Conservation (phyloP, 1,140 invertebrate species). For the roundworm (Caenorhabditis elegans) region DNA sequence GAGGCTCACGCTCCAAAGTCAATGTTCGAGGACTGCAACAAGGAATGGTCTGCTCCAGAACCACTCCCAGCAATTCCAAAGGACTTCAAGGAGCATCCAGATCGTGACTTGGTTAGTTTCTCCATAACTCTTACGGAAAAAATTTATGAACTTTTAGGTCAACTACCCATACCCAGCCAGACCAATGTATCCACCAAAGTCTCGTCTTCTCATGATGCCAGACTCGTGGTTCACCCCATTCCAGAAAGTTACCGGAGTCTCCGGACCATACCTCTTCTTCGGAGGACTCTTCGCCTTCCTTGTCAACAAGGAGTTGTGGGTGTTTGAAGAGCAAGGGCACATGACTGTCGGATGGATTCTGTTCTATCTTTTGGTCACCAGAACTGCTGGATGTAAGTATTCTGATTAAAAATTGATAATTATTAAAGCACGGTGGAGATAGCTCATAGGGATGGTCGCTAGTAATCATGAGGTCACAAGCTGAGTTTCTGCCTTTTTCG, state of each 20-base stretch:
- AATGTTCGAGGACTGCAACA: constrained; percentile 64
- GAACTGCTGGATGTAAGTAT: constrained; percentile 55
- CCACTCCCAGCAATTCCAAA: constrained; percentile 60
- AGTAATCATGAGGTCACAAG: too few species aligned
- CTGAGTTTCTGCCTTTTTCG: too few species aligned
- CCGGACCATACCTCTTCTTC: constrained; percentile 63
- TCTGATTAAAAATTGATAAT: too few species aligned
- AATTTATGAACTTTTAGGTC: constrained; percentile 40
- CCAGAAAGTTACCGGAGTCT: constrained; percentile 64
- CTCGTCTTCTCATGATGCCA: constrained; percentile 59
- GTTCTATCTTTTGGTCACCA: constrained; percentile 55
- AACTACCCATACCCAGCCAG: constrained; percentile 64
- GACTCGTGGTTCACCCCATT: constrained; percentile 64
- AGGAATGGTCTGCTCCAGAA: constrained; percentile 57
- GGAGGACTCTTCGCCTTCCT: constrained; percentile 60
- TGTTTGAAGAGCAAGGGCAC: constrained; percentile 64
- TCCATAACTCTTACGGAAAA: background rate
- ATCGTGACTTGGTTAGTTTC: constrained; percentile 61
- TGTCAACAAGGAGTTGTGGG: constrained; percentile 63
- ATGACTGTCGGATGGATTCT: constrained; percentile 58
- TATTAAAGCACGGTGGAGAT: too few species aligned
- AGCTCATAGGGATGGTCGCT: too few species aligned
- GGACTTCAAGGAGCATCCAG: constrained; percentile 64
- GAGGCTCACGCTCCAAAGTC: constrained; percentile 57
- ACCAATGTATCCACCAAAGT: constrained; percentile 62